phyloP scores from a whole-genome alignment of 2,797 vertebrate species.

The Falco novaeseelandiae region DNA sequence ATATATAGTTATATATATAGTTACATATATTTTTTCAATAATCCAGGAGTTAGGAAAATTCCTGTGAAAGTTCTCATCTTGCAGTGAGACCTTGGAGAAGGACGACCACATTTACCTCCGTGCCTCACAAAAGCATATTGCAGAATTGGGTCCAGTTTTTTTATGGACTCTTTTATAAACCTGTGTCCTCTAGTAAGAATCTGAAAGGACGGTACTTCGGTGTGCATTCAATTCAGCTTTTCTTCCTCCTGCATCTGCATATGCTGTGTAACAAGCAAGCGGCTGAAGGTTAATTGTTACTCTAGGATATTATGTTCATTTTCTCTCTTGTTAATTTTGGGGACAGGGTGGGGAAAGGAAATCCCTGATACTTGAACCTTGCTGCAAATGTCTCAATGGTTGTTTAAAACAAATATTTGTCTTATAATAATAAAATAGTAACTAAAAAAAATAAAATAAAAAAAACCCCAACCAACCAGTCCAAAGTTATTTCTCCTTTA shows the following conservation, averaged over 20 bases:
- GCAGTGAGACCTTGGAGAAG: not conserved
- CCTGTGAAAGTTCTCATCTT: not conserved
- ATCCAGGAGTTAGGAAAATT: not conserved
- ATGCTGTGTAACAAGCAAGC: slow-evolving; percentile 6
- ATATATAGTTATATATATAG: not conserved
- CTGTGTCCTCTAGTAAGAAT: not conserved
- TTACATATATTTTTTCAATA: not conserved
- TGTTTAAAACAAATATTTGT: slow-evolving; percentile 22
- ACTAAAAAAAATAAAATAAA: not conserved
- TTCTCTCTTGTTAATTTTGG: slow-evolving; percentile 19
- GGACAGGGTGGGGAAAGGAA: not conserved
- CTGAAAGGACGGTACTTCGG: not conserved
- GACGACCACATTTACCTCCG: not conserved
- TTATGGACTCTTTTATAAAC: not conserved
- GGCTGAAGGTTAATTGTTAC: slow-evolving; percentile 63
- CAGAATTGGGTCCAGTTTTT: not conserved
- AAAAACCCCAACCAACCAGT: not conserved
- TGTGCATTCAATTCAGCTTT: not conserved
- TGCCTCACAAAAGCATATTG: not conserved
- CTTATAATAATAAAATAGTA: not conserved
- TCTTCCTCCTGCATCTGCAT: slow-evolving; percentile 18
- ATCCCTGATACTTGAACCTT: not conserved
- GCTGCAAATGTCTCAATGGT: not conserved
- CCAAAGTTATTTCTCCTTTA: not conserved
- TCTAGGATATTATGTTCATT: slow-evolving; percentile 40